Evolutionary conservation across 1,140 invertebrate species (phyloP).

Genomic region (Sinonovacula constricta): DNA sequence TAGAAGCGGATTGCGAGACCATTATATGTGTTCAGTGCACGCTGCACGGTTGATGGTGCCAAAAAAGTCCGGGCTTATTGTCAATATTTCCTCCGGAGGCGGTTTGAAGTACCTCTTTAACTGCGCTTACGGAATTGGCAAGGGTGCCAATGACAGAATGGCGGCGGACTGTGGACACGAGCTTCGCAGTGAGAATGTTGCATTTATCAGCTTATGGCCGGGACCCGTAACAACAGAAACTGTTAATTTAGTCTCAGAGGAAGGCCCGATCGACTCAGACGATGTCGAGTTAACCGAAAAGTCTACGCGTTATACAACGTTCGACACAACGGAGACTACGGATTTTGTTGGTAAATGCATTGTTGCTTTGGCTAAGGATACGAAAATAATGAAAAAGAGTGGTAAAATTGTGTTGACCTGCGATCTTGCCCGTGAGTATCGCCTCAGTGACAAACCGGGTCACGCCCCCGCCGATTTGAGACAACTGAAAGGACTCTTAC

Average conservation of each 20-base stretch:
- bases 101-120: slow-evolving; percentile 79
- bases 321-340: slow-evolving; percentile 65
- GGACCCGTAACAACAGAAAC: slow-evolving; percentile 78
- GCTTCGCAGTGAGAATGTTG: slow-evolving; percentile 75
- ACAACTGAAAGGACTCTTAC: no score
- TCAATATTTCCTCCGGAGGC: slow-evolving; percentile 79
- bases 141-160: slow-evolving; percentile 78
- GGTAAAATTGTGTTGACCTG: slow-evolving; percentile 8
- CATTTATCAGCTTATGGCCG: slow-evolving; percentile 79
- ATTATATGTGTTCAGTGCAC: slow-evolving; percentile 78
- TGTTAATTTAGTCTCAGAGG: no score
- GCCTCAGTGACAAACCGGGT: slow-evolving; percentile 75
- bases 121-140: slow-evolving; percentile 77
- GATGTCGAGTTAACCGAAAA: no score
- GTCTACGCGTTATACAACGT: no score
- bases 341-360: slow-evolving; percentile 75
- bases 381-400: slow-evolving; percentile 29
- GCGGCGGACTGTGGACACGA: slow-evolving; percentile 78
- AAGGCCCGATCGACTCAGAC: no score
- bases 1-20: slow-evolving; percentile 79
- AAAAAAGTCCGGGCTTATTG: slow-evolving; percentile 77
- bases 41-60: slow-evolving; percentile 78
- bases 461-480: slow-evolving; percentile 3
- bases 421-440: slow-evolving; percentile 55
- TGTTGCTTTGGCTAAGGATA: slow-evolving; percentile 68